phyloP scores from a whole-genome alignment of 53 echinoderm and acorn worm genomes.

The Holothuria leucospilota region DNA sequence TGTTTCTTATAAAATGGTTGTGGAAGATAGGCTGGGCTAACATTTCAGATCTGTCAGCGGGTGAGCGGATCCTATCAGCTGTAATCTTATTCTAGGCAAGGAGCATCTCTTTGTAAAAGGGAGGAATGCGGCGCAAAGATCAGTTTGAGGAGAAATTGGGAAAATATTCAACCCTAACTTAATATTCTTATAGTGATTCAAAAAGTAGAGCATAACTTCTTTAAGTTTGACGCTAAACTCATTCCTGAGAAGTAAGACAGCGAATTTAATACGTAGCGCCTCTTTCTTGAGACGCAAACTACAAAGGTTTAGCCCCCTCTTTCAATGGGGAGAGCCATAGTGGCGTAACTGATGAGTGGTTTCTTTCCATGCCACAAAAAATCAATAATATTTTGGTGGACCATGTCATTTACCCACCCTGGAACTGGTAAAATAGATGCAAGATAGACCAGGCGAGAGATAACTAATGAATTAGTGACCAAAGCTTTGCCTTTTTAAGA shows the following conservation, averaged over 20 bases:
- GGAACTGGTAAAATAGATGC: not conserved
- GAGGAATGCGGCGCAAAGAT: not conserved
- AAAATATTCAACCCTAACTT: not conserved
- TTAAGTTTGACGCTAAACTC: no score
- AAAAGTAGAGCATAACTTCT: no score
- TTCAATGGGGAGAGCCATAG: not conserved
- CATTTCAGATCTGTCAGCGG: not conserved
- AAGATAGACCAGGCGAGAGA: not conserved
- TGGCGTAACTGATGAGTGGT: not conserved
- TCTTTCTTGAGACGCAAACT: not conserved
- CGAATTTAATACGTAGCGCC: not conserved
- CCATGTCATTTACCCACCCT: not conserved
- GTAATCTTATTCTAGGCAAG: not conserved
- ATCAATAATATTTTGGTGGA: not conserved
- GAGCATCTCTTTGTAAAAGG: not conserved
- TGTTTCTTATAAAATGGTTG: not conserved
- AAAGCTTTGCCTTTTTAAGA: not conserved
- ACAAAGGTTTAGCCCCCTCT: slow-evolving; percentile 6
- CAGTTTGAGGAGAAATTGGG: not conserved
- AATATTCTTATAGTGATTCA: not conserved
- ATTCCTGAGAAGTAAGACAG: not conserved
- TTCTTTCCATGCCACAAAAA: slow-evolving; percentile 1
- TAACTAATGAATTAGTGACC: not conserved
- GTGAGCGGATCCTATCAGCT: not conserved
- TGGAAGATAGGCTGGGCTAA: not conserved